Percentiles rank a stretch among this genome's conserved stretches.
These are phyloP conservation scores for Prosapia bicincta DNA, from an alignment of 2,888 invertebrate species.

Conservation along the genomic window DNA sequence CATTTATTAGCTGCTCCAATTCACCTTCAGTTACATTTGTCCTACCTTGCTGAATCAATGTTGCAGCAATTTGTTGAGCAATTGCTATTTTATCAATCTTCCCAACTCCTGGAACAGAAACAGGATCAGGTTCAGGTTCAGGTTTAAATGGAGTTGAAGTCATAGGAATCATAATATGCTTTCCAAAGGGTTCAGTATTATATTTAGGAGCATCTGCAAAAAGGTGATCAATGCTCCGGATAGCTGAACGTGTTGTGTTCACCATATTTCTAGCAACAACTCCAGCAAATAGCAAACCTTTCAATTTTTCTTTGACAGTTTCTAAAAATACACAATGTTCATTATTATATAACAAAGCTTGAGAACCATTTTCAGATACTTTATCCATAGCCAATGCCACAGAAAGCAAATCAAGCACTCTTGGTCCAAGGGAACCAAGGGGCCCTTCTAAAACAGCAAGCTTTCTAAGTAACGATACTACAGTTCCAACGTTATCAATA, in stretches of 20 bases:
- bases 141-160: background rate
- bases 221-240: constrained; percentile 71
- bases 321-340: constrained; percentile 74
- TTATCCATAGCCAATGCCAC: constrained; percentile 77
- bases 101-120: constrained; percentile 67
- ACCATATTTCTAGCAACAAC: constrained; percentile 61
- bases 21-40: constrained; percentile 77
- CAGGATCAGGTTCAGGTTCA: constrained; percentile 41
- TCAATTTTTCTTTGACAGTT: constrained; percentile 81
- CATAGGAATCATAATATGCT: background rate
- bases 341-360: constrained; percentile 67
- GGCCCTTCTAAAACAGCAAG: constrained; percentile 79
- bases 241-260: constrained; percentile 67
- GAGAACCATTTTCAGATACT: constrained; percentile 51
- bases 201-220: constrained; percentile 58
- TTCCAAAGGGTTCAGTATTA: constrained; percentile 6
- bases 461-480: constrained; percentile 60
- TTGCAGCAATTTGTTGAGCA: constrained; percentile 76
- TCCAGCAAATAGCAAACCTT: constrained; percentile 70
- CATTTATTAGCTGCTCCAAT: constrained; percentile 72
- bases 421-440: constrained; percentile 79
- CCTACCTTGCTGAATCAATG: constrained; percentile 73
- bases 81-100: constrained; percentile 75
- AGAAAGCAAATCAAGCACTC: constrained; percentile 70
- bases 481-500: background rate